Base-by-base conservation (phyloP, 2,888 invertebrate species). In the Dynastes maya region DNA sequence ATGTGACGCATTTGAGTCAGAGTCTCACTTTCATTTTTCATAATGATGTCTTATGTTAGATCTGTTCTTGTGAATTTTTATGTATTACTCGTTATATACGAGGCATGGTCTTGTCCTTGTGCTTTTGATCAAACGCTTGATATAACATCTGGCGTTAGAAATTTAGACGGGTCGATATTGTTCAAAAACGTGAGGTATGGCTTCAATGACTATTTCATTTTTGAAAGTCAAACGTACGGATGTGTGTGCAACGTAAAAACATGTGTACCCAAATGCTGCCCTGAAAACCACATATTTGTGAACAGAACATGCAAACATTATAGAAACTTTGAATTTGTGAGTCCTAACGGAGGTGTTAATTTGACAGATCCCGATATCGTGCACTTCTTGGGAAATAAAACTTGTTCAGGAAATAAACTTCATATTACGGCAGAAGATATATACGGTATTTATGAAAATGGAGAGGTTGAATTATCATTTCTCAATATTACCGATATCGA, bases 201-300 rank as follows among this genome's bases (percentile, higher is more conserved):
- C 0, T 51, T 22, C 6, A 51, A 79, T 40, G 58, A 82, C 45
- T 81, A 81, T 72, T 81, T 80, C 70, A 13, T 2, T 9, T 5
- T 79, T 2, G 65, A 78, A 40, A 71, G 77, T 53, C 61, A 74
- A 2, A 55, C 63, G 16, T 78, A 77, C 53, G 83, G 83, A 4
- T 83, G 83, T 77, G 76, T 82, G 29, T 83, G 83, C 51, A 76
- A 82, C 22, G n/a, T 82, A 6, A 81, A 79, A 71, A 45, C 58
- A 2, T 83, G 83, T 71, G 37, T 83, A 11, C 72, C 80, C 27
- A 83, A 82, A 77, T 82, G 82, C 58, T 82, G 82, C 16, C 37
- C 45, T 22, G n/a, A 76, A 3, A 75, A 68, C 3, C 32, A 81
- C 53, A 76, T 79, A 9, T 49, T 77, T 32, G 5, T 77, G 2